Base-by-base conservation (phyloP, 1,140 invertebrate genomes). In the Lepidostoma basale region DNA sequence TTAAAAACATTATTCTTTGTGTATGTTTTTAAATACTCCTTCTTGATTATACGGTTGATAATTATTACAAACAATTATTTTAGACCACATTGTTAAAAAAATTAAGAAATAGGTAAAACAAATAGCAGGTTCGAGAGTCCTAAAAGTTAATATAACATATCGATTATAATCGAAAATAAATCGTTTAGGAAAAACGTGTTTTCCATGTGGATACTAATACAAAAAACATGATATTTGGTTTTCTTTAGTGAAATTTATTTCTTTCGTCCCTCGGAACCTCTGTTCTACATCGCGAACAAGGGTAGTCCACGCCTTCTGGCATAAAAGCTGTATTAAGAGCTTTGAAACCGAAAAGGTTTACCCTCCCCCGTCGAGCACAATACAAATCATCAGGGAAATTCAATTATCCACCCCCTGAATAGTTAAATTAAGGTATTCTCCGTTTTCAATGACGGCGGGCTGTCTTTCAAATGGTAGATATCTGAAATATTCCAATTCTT, bases 321-420 rank as follows among this genome's bases (percentile, higher is more conserved):
- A 16, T 20, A 36, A 56, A 56, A 56, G 18, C 28, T 33, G 30
- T 30, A 16, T 36, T 14, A 56, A 56, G 44, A 45, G 45, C 45
- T 49, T 49, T 49, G 8, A 26, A 25, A 49, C 45, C 26, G 18
- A 56, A 54, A 56, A 56, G 52, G 26, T 59, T 59, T 59, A 59
- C 36, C 22, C 56, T 40, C 30, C 56, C 56, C 30, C 18, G 9
- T 39, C 26, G 26, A n/a, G n/a, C 25, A 59, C 56, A 59, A 59
- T 59, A 59, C 56, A 59, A 59, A 59, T 59, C 56, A 59, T 59
- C 56, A 59, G 56, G 30, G 39, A 59, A 40, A 59, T 59, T 59
- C 56, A 59, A 59, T 59, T 59, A 59, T 59, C 33, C 39, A 59
- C 36, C 36, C 56, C 56, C 18, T 36, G 20, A 20, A 39, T 59